phyloP scores from a whole-genome alignment of 2,797 vertebrate genomes.

The Simalia tracyae region DNA sequence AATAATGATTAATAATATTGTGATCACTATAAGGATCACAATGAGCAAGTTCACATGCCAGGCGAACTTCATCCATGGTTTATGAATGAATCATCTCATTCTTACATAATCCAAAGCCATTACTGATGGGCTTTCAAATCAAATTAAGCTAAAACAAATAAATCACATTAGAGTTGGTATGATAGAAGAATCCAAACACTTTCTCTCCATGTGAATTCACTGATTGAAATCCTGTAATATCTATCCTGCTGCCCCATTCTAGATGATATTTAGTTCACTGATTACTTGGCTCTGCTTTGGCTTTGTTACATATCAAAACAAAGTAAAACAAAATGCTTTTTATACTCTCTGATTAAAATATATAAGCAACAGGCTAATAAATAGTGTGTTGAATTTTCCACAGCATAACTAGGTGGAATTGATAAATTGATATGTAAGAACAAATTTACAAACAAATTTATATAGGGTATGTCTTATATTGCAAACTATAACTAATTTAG shows the following conservation, averaged over 20 bases:
- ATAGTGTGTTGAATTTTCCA: background rate
- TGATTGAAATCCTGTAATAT: background rate
- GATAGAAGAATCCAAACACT: background rate
- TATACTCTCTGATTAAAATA: background rate
- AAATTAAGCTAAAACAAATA: background rate
- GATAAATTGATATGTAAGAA: background rate
- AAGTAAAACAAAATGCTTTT: background rate
- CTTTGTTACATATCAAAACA: background rate
- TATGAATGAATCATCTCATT: background rate
- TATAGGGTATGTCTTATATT: background rate
- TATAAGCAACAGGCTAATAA: too few species aligned
- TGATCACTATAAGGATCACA: background rate
- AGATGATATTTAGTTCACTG: background rate
- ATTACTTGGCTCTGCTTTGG: background rate
- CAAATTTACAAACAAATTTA: background rate
- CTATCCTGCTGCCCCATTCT: background rate
- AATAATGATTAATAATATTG: background rate
- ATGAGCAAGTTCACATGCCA: background rate
- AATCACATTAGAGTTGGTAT: background rate
- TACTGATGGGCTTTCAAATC: background rate
- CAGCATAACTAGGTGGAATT: background rate
- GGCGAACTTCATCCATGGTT: background rate
- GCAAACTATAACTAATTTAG: background rate
- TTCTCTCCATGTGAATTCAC: background rate
- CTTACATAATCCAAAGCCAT: background rate